A percentile compares a stretch with the other conserved stretches of the same genome.
These are phyloP conservation scores for Luscinia megarhynchos DNA, from an alignment of 2,797 vertebrate species.

Conservation along the genomic window DNA sequence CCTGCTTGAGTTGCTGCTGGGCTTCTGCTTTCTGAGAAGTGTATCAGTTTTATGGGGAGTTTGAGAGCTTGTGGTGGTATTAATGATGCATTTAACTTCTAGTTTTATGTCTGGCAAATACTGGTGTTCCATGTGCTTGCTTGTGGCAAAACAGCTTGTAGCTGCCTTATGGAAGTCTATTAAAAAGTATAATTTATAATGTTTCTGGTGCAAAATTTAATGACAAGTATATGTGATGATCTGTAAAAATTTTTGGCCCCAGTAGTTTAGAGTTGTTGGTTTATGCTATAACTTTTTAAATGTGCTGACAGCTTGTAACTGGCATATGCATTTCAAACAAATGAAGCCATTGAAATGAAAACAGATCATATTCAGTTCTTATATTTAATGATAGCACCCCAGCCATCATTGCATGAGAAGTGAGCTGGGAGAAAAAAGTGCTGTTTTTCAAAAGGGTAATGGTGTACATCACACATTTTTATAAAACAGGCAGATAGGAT, in stretches of 20 bases:
- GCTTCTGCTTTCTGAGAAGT: background rate
- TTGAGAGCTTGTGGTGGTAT: slow-evolving; percentile 2
- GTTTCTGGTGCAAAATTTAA: slow-evolving; percentile 18
- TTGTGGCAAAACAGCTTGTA: slow-evolving; percentile 30
- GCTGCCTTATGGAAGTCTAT: slow-evolving; percentile 14
- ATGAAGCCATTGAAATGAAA: slow-evolving; percentile 34
- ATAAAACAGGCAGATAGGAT: background rate
- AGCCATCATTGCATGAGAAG: background rate
- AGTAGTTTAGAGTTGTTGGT: slow-evolving; percentile 6
- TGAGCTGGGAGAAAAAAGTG: background rate
- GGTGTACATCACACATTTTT: background rate
- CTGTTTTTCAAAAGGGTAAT: background rate
- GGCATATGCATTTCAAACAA: slow-evolving; percentile 14
- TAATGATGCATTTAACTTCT: slow-evolving; percentile 13
- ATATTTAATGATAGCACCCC: background rate
- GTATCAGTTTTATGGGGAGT: background rate
- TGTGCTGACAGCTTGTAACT: slow-evolving; percentile 31
- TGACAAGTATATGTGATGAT: slow-evolving; percentile 31
- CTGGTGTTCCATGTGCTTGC: background rate
- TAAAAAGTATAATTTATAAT: slow-evolving; percentile 20
- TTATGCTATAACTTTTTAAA: slow-evolving; percentile 20
- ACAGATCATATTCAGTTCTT: background rate
- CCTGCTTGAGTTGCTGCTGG: background rate
- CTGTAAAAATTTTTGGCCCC: slow-evolving; percentile 35
- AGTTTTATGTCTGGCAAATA: background rate